Evolutionary conservation across 2,113 vertebrate species (phyloP), one percentile per base, ranked within the genome.

Genomic region (Calypte anna): DNA sequence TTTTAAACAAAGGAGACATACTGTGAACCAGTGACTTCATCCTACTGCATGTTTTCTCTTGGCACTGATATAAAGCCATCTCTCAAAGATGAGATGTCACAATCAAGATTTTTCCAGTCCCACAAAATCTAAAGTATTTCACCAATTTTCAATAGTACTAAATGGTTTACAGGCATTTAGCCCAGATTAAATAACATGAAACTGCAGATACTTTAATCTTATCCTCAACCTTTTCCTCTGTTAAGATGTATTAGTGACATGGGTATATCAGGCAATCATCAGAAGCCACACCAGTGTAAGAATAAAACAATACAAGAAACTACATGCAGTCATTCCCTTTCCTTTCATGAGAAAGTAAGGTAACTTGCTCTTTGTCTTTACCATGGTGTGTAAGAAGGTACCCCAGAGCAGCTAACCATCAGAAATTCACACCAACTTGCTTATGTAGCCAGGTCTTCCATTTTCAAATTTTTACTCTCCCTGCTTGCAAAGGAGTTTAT

Each of bases 11-110:
- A 85, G 53, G 51, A 82, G 63, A 89, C 51, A 7, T 0, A 4
- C 53, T 74, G 14, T 36, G 62, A 81, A 62, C 31, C 54, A 58
- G 50, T 97, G 96, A 92, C 84, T 91, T 95, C 89, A 95, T 72
- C 55, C 53, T 22, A 13, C 50, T 76, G 84, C 75, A 33, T 10
- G 62, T 2, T 62, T 63, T 16, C 46, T 89, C 76, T 66, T 78
- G 70, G 78, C 77, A 79, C 43, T 44, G 63, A 82, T 31, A 36
- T 18, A 36, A 81, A 93, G 38, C 33, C 68, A 43, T 75, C 63
- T 81, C 68, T 67, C 36, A 85, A 93, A 83, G 75, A 83, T 50
- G 67, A 80, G 44, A 91, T 61, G 22, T 22, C 72, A 70, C 48
- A 76, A 46, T 17, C 53, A 66, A 82, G 73, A 81, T 46, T 75